Base-by-base conservation (phyloP, 2,888 invertebrate genomes). In the Apoderus coryli region DNA sequence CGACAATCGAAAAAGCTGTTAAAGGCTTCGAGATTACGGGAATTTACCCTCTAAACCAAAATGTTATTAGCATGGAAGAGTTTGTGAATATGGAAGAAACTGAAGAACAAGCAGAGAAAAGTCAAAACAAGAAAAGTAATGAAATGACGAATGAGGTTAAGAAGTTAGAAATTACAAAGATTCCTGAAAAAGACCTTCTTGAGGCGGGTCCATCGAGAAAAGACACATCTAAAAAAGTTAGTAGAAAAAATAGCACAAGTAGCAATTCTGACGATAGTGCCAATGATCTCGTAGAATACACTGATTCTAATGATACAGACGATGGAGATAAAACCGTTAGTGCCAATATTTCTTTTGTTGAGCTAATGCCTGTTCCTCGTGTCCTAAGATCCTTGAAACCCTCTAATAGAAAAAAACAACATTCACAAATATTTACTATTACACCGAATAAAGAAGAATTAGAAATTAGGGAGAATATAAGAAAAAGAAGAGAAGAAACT, bases 341-440 rank as follows among this genome's bases (percentile, higher is more conserved):
- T 11, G 29, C 3, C 11, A 16, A 29, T 29, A 15, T 19, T 9
- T 29, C 29, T 19, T 29, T 29, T 22, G 2, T 19, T 19, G 19
- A 19, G 7, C 19, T 19, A 7, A 6, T 7, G n/a, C 19, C 19
- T 6, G 19, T 19, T n/a, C 19, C 19, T 15, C 19, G 29, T 12
- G 16, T 29, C 14, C 14, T 29, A 29, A 19, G 19, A 15, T 29
- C 29, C 22, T 12, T 16, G 9, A 16, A 29, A 3, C 3, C 16
- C 16, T 19, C 11, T 16, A 22, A 15, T 22, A n/a, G n/a, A n/a
- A 29, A 29, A 15, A 29, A 29, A 29, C 16, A 16, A 22, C 29
- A 29, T 29, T 29, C 29, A 11, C 19, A 19, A 29, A 19, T 29
- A 22, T 29, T 29, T 29, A 29, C 29, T 15, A 22, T 29, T 9